Conservation (phyloP, 2,113 vertebrate species). For the Uria aalge region DNA sequence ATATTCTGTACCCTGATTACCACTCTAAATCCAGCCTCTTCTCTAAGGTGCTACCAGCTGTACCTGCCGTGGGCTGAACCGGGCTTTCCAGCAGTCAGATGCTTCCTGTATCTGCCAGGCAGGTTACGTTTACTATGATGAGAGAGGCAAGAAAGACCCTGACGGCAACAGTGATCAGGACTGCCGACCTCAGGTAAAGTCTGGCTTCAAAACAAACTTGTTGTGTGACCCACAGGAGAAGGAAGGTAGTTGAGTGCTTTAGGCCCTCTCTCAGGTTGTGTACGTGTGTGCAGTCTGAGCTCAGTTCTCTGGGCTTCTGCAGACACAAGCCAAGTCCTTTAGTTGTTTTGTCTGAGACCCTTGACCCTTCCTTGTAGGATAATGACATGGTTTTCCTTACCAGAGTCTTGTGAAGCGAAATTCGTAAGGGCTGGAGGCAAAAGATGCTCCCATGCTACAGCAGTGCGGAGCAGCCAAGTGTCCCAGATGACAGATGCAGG, state of each 20-base stretch:
- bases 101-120: constrained; percentile 88
- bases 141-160: constrained; percentile 77
- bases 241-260: neutral
- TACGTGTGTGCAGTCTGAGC: rapidly evolving
- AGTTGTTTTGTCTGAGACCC: neutral
- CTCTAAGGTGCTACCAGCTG: constrained; percentile 82
- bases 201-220: neutral
- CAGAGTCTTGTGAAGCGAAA: neutral
- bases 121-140: constrained; percentile 84
- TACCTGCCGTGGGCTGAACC: constrained; percentile 82
- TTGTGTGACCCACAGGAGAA: neutral
- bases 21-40: neutral
- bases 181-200: constrained; percentile 86
- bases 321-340: neutral
- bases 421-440: neutral
- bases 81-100: constrained; percentile 90
- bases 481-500: neutral
- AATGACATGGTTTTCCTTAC: neutral
- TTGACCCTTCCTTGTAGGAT: neutral
- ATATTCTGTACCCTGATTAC: neutral
- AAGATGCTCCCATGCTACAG: neutral
- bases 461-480: neutral
- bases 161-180: constrained; percentile 78
- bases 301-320: neutral
- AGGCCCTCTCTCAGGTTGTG: neutral